These are phyloP conservation scores for Clivina fossor DNA, from an alignment of 2,888 invertebrate species.

Conservation along the genomic window DNA sequence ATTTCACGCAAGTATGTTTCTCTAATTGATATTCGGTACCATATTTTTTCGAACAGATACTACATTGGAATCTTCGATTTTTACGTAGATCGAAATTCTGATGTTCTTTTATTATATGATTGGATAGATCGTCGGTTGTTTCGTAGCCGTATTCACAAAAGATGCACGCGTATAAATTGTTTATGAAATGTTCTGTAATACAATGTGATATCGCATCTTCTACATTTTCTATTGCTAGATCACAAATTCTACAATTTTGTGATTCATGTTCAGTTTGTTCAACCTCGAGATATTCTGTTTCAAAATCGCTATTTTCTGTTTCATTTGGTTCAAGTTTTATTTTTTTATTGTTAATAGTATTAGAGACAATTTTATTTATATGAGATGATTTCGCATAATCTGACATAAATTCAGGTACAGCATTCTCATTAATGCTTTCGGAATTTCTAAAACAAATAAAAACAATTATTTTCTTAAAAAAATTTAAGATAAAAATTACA, in stretches of 20 bases:
- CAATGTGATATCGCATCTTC: slow-evolving; percentile 14
- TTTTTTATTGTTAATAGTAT: too few species aligned
- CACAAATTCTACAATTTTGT: slow-evolving; percentile 20
- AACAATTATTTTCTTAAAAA: neutral
- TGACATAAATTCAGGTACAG: neutral
- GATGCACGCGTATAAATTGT: slow-evolving; percentile 17
- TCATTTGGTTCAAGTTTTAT: slow-evolving; percentile 14
- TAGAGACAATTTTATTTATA: neutral
- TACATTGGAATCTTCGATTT: slow-evolving; percentile 15
- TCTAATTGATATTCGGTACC: slow-evolving; percentile 14
- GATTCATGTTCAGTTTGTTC: neutral
- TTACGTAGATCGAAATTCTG: slow-evolving; percentile 4
- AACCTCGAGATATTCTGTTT: slow-evolving; percentile 18
- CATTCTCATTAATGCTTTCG: neutral
- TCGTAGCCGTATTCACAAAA: slow-evolving; percentile 23
- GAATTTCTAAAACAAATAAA: slow-evolving; percentile 4
- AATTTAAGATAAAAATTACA: neutral
- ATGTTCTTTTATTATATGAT: slow-evolving; percentile 20
- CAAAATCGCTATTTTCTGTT: slow-evolving; percentile 1
- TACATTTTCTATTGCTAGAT: slow-evolving; percentile 22
- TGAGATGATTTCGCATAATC: slow-evolving; percentile 7
- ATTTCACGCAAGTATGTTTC: slow-evolving; percentile 21
- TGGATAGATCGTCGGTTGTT: neutral
- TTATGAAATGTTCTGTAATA: slow-evolving; percentile 11
- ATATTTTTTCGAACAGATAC: slow-evolving; percentile 24